Evolutionary conservation across 1,140 invertebrate genomes (phyloP), one percentile per base, ranked within the genome.

Genomic region (Leucophenga varia): DNA sequence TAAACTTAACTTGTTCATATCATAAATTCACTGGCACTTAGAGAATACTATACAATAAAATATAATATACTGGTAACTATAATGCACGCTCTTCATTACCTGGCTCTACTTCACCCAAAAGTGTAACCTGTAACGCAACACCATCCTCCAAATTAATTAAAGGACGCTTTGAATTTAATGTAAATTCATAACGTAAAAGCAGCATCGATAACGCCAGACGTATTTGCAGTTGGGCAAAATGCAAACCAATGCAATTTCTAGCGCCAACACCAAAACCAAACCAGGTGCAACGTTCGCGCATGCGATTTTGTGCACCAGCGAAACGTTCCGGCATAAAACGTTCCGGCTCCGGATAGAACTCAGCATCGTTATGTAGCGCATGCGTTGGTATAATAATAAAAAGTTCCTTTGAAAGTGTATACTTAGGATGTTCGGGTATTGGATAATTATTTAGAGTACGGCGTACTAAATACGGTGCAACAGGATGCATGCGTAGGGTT

Each of bases 321-420:
- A 88, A 88, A 42, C 85, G 75, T 16, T 88, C 84, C 7, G 85
- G 86, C 61, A 83, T 76, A 59, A 85, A 88, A n/a, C 53, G 56
- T 7, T 84, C 77, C 2, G 87, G 86, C 35, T 88, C 76, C 3
- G 83, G 78, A 56, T 79, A 88, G 28, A 77, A 73, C 18, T 75
- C 59, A 1, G 77, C 65, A 57, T 79, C 76, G 7, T 65, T 59
- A 44, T 79, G 78, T 43, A 79, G 63, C 34, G 64, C 64, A 47
- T 71, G 65, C 3, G 64, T 61, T 16, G 78, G 76, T 21, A 78
- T 64, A 1, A 68, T 60, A 6, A 79, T 30, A 19, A 61, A 61
- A 5, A 64, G 57, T 21, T 73, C 63, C 44, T 69, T 74, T 12
- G 67, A 51, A 20, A 79, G 67, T 1, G 71, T 59, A 22, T 77